Evolutionary conservation across 2,797 vertebrate species (phyloP).

Genomic region (Lophotriccus pileatus): DNA sequence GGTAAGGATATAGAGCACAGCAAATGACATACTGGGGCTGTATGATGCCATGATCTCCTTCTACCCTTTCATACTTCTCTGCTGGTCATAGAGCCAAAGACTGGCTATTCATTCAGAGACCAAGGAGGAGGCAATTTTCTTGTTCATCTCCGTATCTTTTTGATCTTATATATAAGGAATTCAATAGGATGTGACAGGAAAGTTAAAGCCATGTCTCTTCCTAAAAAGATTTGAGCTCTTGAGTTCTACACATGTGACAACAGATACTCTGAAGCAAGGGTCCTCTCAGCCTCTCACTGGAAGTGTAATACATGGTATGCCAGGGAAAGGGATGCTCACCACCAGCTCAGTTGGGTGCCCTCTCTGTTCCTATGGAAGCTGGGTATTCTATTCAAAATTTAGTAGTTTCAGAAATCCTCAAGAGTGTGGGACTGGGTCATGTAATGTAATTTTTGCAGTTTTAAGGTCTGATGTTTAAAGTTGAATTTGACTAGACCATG

Average conservation of each 20-base stretch:
- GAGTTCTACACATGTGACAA: neutral
- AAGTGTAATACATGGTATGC: neutral
- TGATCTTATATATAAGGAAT: neutral
- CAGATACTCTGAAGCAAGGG: neutral
- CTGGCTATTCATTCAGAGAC: neutral
- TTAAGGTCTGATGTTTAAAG: neutral
- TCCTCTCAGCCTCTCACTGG: neutral
- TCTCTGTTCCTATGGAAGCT: neutral
- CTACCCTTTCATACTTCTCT: neutral
- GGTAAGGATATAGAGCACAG: neutral
- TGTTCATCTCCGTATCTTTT: neutral
- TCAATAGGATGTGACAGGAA: neutral
- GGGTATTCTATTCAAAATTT: neutral
- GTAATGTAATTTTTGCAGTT: neutral
- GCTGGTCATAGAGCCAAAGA: neutral
- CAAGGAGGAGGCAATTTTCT: neutral
- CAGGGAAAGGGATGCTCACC: neutral
- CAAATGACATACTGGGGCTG: neutral
- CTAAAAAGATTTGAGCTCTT: neutral
- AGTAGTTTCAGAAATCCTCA: neutral
- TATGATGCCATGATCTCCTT: neutral
- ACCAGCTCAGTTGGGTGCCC: neutral
- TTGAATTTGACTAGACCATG: neutral
- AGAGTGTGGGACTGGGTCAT: neutral
- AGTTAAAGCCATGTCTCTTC: neutral